Percentiles rank a stretch among this genome's conserved stretches.
phyloP scores from a whole-genome alignment of 2,888 invertebrate genomes.

The Rapana venosa region DNA sequence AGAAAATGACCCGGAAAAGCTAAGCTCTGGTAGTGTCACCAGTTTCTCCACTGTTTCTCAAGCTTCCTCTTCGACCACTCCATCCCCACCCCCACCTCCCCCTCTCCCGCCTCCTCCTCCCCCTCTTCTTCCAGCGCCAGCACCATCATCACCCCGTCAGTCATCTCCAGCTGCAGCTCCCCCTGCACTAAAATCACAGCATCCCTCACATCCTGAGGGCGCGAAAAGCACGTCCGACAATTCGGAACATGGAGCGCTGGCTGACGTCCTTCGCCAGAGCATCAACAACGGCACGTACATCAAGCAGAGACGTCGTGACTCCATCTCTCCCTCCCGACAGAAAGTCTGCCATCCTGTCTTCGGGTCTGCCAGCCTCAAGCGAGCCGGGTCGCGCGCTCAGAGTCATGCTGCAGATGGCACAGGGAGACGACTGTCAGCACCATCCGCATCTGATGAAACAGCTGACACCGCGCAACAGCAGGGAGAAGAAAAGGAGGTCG shows the following conservation, averaged over 20 bases:
- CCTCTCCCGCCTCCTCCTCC: not conserved
- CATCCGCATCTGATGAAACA: slow-evolving; percentile 4
- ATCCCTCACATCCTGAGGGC: too few species aligned
- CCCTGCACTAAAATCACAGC: too few species aligned
- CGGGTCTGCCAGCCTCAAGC: slow-evolving; percentile 42
- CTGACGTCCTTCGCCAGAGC: slow-evolving; percentile 51
- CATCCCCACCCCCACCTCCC: not conserved
- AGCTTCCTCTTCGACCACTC: not conserved
- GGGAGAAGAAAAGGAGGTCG: not conserved
- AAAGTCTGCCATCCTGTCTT: slow-evolving; percentile 42
- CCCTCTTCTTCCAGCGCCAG: not conserved
- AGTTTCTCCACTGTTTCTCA: not conserved
- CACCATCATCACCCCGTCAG: not conserved
- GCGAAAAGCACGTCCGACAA: not conserved
- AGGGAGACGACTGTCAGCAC: not conserved
- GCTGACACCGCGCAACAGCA: not conserved
- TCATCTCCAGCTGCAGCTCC: not conserved
- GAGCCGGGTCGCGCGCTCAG: not conserved
- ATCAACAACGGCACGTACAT: slow-evolving; percentile 45
- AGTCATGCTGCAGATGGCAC: not conserved
- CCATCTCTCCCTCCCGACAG: slow-evolving; percentile 25
- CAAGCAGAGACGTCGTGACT: slow-evolving; percentile 17
- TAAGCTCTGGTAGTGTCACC: too few species aligned
- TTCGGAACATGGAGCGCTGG: slow-evolving; percentile 34
- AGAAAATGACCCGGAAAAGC: not conserved